Base-by-base conservation (phyloP, 2,797 vertebrate species). In the Yasuhikotakia modesta region DNA sequence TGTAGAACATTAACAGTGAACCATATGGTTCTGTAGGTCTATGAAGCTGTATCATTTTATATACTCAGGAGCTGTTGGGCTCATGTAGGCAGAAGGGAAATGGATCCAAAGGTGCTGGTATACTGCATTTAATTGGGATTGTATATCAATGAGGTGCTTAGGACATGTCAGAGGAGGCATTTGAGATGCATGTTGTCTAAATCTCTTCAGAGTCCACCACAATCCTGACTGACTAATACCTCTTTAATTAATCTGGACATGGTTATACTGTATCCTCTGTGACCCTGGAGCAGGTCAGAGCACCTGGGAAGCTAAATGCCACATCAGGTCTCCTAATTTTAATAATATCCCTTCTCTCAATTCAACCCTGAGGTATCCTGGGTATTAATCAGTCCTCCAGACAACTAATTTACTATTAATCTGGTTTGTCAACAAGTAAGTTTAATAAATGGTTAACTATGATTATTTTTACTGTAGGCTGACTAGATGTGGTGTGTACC, bases 191-290 rank as follows among this genome's bases (percentile, higher is more conserved):
- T 71, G 76, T 78, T 71, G 60, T 21, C 70, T 65, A 85, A 84
- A 86, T 83, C 81, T 21, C 70, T 72, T 79, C 73, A 76, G 76
- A 76, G 78, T 78, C 73, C 69, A 70, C 2, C 66, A 71, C 24
- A 17, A 79, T 78, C 83, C 73, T 43, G 30, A 81, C 73, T 85
- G 78, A 69, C 70, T 91, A 90, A 90, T 90, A 70, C 85, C 82
- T 63, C 8, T 70, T 81, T 90, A 90, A 91, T 91, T 89, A 89
- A 90, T 89, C 67, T 83, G 84, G 83, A 90, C 86, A 75, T 39
- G 55, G 81, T 82, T 67, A 81, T 75, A 82, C 83, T 19, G n/a
- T 75, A 61, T 84, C 79, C 79, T 81, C 79, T 1, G 65, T 3
- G 80, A 86, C 87, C 84, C 77, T 67, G 73, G 74, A 52, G 64